These are phyloP conservation scores for Toxotes jaculatrix DNA, from an alignment of 2,113 vertebrate species.

Conservation along the genomic window DNA sequence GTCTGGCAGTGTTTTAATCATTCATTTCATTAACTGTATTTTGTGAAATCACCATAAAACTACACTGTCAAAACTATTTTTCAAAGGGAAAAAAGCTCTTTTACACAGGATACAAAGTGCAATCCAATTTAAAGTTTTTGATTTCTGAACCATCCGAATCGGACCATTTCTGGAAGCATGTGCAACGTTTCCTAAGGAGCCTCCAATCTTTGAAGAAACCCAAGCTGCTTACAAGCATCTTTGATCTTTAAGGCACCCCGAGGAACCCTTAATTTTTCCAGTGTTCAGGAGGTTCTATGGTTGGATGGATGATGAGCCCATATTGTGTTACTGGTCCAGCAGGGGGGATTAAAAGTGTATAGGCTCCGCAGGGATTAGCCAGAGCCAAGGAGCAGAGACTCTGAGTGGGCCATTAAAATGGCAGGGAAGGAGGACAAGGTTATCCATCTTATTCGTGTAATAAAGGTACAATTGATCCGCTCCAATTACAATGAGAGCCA, in stretches of 20 bases:
- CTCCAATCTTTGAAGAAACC: slow-evolving; percentile 37
- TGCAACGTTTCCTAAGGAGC: background rate
- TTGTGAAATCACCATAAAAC: background rate
- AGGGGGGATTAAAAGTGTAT: slow-evolving; percentile 72
- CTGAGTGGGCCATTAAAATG: slow-evolving; percentile 76
- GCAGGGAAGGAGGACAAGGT: slow-evolving; percentile 64
- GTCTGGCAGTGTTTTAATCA: background rate
- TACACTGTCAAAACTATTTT: background rate
- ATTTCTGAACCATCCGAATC: background rate
- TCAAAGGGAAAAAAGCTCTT: background rate
- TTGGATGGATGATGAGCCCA: slow-evolving; percentile 57
- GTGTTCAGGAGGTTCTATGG: slow-evolving; percentile 44
- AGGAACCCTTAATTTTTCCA: slow-evolving; percentile 51
- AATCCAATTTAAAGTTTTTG: background rate
- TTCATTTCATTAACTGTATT: background rate
- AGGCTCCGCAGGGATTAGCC: slow-evolving; percentile 73
- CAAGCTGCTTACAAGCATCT: slow-evolving; percentile 24
- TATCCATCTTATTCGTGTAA: slow-evolving; percentile 78
- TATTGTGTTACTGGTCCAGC: slow-evolving; percentile 59
- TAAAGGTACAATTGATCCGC: slow-evolving; percentile 77
- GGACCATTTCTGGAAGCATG: slow-evolving; percentile 14
- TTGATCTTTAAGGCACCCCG: slow-evolving; percentile 43
- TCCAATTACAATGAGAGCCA: slow-evolving; percentile 68
- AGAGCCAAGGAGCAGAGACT: slow-evolving; percentile 58
- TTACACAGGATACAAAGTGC: background rate